Conservation (phyloP, 2,888 invertebrate genomes). For the Himalopsyche japonica region DNA sequence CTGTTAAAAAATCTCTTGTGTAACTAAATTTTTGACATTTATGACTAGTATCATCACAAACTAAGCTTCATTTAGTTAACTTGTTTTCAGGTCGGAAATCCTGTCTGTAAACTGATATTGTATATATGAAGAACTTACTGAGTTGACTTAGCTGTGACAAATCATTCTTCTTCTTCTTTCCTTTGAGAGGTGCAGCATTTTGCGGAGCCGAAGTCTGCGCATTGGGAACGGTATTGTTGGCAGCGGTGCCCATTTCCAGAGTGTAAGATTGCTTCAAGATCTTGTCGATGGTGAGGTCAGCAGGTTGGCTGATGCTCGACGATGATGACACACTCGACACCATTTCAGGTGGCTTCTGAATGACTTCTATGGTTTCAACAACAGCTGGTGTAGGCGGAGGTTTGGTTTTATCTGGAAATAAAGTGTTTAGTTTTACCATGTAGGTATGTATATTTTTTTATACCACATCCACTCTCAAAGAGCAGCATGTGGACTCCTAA, state of each 20-base stretch:
- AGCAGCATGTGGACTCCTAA: no score
- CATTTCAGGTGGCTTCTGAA: constrained; percentile 10
- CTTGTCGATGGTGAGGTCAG: constrained; percentile 56
- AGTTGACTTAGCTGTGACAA: constrained; percentile 56
- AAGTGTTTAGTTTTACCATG: background rate
- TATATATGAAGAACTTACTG: constrained; percentile 48
- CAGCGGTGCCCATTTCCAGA: constrained; percentile 38
- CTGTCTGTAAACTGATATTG: no score
- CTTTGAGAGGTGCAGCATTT: constrained; percentile 31
- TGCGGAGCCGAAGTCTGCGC: constrained; percentile 21
- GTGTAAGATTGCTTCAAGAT: constrained; percentile 52
- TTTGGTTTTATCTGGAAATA: constrained; percentile 14
- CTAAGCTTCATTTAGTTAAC: no score
- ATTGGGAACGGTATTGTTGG: constrained; percentile 23
- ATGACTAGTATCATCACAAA: no score
- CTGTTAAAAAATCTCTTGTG: no score
- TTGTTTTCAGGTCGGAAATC: no score
- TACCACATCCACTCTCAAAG: no score
- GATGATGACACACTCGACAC: constrained; percentile 46
- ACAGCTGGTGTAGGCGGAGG: background rate
- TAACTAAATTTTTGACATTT: no score
- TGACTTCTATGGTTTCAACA: background rate
- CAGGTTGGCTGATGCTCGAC: constrained; percentile 53
- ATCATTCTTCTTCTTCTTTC: constrained; percentile 65
- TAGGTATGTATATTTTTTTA: background rate